Evolutionary conservation across 2,888 invertebrate species (phyloP).

Genomic region (Trichogramma dendrolimi): DNA sequence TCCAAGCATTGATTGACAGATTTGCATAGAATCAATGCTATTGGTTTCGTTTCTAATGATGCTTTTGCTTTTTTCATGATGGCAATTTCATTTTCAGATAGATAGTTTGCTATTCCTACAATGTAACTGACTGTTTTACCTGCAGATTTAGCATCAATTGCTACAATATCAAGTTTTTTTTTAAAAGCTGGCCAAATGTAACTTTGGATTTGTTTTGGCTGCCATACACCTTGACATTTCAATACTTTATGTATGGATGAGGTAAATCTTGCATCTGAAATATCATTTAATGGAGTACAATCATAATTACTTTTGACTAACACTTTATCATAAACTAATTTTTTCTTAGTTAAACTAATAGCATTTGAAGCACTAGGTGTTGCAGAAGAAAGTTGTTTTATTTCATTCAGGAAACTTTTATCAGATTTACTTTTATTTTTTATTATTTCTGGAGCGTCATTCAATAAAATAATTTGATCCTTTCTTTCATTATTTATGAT

Average conservation of each 20-base stretch:
- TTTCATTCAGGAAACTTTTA: background rate
- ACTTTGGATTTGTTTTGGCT: constrained; percentile 56
- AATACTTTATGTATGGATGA: constrained; percentile 35
- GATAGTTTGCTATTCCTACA: constrained; percentile 62
- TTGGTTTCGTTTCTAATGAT: constrained; percentile 47
- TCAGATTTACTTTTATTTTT: background rate
- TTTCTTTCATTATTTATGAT: constrained; percentile 3
- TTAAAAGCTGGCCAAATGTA: constrained; percentile 69
- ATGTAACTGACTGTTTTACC: constrained; percentile 72
- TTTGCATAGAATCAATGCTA: constrained; percentile 64
- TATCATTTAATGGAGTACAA: constrained; percentile 33
- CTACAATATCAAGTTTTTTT: constrained; percentile 62
- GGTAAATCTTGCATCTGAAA: constrained; percentile 40
- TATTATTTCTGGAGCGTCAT: background rate
- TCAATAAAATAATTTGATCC: constrained; percentile 2
- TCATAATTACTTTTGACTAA: constrained; percentile 36
- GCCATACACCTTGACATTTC: constrained; percentile 20
- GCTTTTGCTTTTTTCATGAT: constrained; percentile 14
- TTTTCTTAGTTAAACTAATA: constrained; percentile 14
- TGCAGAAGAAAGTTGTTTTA: background rate
- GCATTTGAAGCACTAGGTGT: background rate
- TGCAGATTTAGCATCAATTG: constrained; percentile 59
- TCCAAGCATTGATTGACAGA: constrained; percentile 44
- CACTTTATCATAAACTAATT: constrained; percentile 34
- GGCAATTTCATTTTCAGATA: constrained; percentile 43